phyloP scores from a whole-genome alignment of 2,888 invertebrate genomes.

The Trisateles emortualis region DNA sequence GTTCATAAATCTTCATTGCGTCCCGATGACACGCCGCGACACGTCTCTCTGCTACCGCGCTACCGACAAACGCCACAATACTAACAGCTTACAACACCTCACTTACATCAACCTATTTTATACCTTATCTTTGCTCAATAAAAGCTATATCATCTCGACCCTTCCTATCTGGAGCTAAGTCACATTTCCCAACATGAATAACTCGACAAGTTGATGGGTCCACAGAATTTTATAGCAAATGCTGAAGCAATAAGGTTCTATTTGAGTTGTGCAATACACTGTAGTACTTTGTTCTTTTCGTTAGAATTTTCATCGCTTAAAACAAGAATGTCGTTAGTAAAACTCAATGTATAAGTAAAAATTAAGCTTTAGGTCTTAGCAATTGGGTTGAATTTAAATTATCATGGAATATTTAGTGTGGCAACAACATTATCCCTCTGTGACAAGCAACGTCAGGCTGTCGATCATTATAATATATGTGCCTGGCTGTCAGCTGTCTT shows the following conservation, averaged over 20 bases:
- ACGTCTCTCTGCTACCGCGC: conserved; percentile 84
- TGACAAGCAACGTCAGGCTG: conserved; percentile 85
- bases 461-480: conserved; percentile 87
- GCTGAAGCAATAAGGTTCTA: conserved; percentile 60
- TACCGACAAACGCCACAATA: conserved; percentile 54
- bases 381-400: conserved; percentile 46
- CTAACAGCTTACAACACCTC: conserved; percentile 60
- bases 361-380: conserved; percentile 31
- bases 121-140: conserved; percentile 40
- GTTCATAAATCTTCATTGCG: conserved; percentile 87
- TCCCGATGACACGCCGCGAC: conserved; percentile 86
- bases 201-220: conserved; percentile 58
- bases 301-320: conserved; percentile 68
- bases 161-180: conserved; percentile 56
- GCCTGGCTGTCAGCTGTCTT: conserved; percentile 85
- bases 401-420: conserved; percentile 57
- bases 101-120: conserved; percentile 36
- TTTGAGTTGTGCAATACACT: conserved; percentile 57
- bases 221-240: conserved; percentile 62
- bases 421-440: conserved; percentile 85
- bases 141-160: conserved; percentile 25
- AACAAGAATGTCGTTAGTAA: conserved; percentile 62
- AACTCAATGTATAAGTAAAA: conserved; percentile 26
- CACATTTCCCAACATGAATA: conserved; percentile 69
- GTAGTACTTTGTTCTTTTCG: conserved; percentile 81